Evolutionary conservation across 2,888 invertebrate genomes (phyloP).

Genomic region (Zaprionus bogoriensis): DNA sequence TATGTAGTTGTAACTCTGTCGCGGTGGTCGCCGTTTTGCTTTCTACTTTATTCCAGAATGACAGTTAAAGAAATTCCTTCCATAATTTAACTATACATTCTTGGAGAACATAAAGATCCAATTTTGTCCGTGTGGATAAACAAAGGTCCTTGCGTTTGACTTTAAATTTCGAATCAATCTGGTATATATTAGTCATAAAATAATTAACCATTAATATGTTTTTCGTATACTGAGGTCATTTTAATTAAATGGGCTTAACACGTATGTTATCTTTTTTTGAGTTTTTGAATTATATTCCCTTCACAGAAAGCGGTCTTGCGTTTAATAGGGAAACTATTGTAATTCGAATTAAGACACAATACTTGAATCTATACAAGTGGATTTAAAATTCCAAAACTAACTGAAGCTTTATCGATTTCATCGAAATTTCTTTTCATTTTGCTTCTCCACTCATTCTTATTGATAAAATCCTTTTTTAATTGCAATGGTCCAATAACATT

Average conservation of each 20-base stretch:
- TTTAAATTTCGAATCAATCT: too few species aligned
- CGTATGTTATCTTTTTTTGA: background rate
- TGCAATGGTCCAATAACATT: slow-evolving; percentile 30
- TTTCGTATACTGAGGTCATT: slow-evolving; percentile 20
- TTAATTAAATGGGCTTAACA: background rate
- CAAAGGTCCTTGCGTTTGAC: too few species aligned
- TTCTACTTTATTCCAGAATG: too few species aligned
- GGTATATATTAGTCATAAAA: too few species aligned
- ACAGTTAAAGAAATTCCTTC: too few species aligned
- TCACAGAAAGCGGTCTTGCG: slow-evolving; percentile 59
- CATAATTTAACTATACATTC: too few species aligned
- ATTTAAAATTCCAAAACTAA: slow-evolving; percentile 69
- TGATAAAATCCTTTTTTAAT: slow-evolving; percentile 43
- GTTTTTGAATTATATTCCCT: slow-evolving; percentile 47
- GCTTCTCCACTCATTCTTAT: slow-evolving; percentile 56
- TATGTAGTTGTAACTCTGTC: too few species aligned
- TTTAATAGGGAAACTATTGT: background rate
- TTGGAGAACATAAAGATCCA: too few species aligned
- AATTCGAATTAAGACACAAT: slow-evolving; percentile 1
- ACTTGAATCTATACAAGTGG: slow-evolving; percentile 59
- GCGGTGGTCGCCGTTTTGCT: too few species aligned
- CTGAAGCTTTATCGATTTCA: slow-evolving; percentile 69
- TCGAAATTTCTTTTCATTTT: slow-evolving; percentile 69
- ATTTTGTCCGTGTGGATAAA: too few species aligned
- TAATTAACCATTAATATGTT: too few species aligned